Percentiles rank a stretch among this genome's conserved stretches.
These are phyloP conservation scores for Campylomormyrus numenius DNA, from an alignment of 2,113 vertebrate genomes.

Conservation along the genomic window DNA sequence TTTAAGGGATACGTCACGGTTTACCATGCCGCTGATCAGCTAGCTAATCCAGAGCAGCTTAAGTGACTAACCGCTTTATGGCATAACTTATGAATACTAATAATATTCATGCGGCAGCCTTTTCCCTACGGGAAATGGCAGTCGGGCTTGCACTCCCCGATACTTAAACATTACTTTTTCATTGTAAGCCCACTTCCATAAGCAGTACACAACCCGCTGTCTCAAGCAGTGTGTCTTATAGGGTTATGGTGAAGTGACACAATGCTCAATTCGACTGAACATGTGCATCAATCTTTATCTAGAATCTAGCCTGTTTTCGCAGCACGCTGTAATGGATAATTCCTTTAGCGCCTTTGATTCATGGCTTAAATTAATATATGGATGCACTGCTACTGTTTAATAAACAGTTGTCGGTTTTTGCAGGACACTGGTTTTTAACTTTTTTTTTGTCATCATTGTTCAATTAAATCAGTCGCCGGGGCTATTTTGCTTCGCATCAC, in stretches of 20 bases:
- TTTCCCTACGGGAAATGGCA: not conserved
- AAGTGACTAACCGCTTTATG: not conserved
- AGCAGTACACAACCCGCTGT: not conserved
- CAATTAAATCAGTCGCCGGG: not conserved
- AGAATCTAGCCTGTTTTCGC: not conserved
- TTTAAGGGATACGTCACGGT: not conserved
- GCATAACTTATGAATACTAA: conserved; percentile 5
- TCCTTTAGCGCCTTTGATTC: not conserved
- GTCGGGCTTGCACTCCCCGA: not conserved
- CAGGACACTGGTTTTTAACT: not conserved
- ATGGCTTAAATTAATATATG: not conserved
- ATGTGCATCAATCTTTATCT: not conserved
- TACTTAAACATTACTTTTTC: not conserved
- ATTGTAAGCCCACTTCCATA: not conserved
- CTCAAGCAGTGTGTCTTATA: not conserved
- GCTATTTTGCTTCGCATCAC: not conserved
- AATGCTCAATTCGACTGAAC: not conserved
- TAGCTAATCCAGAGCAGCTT: conserved; percentile 6
- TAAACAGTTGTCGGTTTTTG: not conserved
- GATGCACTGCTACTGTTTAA: not conserved
- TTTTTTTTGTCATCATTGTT: not conserved
- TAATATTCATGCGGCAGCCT: not conserved
- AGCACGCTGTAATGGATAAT: not conserved
- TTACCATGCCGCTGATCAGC: not conserved
- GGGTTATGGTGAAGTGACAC: not conserved